Base-by-base conservation (phyloP, 2,113 vertebrate genomes). In the Phalacrocorax brasilianus region DNA sequence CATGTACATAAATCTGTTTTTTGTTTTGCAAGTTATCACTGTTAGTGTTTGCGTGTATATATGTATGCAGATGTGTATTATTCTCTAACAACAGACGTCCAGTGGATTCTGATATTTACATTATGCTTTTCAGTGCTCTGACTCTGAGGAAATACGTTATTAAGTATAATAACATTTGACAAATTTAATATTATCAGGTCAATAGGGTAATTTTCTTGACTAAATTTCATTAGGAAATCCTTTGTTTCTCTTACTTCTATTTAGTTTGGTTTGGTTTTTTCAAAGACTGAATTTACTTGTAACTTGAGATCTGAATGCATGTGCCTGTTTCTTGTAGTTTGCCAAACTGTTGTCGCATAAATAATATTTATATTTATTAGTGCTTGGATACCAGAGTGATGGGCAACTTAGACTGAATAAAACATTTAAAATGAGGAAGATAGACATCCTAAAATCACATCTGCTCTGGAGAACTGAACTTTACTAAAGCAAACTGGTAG, bases 201-300 rank as follows among this genome's bases (percentile, higher is more conserved):
- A 83, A 9, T 28, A 82, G 33, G 49, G 67, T 88, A 89, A 82
- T 88, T 72, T 82, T 91, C 40, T 33, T 72, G 24, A 74, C 38
- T 91, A 40, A 73, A 95, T 94, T 89, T 84, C 30, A 77, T 95
- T 74, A 81, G 38, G 61, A 93, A 84, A 91, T 86, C 32, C 28
- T 73, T 81, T 63, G 33, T 75, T 85, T 63, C 13, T 77, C 93
- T 71, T 38, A 76, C 26, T 88, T 92, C 45, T 88, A 14, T 86
- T 90, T 80, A 83, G 62, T 10, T 85, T 44, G 44, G 44, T 15
- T 24, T 65, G 16, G 1, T 53, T 74, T 83, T 93, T 55, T 12
- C 45, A 40, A 15, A 61, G 28, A 38, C 49, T 45, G 49, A 65
- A 73, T 82, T 94, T 82, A 61, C 53, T 58, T 68, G 17, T 89